Evolutionary conservation across 2,113 vertebrate genomes (phyloP).

Genomic region (Nannospalax galili): DNA sequence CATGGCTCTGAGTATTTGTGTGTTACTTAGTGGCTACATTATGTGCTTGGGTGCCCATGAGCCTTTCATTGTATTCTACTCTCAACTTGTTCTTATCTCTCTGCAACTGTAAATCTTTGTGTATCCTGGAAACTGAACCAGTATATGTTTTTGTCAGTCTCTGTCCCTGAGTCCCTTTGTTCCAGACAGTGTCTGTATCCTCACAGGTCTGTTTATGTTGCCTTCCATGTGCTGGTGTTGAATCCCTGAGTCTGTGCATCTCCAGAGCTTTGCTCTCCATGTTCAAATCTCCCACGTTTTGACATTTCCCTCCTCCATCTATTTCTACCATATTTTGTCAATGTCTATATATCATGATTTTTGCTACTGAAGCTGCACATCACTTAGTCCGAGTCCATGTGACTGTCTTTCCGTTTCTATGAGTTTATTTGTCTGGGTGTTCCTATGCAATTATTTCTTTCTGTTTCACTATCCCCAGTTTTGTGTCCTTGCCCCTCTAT

Average conservation of each 20-base stretch:
- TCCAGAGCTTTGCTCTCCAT: neutral
- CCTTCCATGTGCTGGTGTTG: neutral
- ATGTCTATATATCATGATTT: neutral
- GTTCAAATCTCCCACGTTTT: neutral
- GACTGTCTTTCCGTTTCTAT: neutral
- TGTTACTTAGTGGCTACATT: neutral
- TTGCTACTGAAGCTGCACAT: neutral
- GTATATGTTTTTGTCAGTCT: neutral
- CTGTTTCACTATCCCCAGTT: neutral
- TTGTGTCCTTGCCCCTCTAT: conserved; percentile 5
- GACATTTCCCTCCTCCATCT: neutral
- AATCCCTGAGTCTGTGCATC: neutral
- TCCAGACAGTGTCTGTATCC: neutral
- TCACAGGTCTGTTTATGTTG: neutral
- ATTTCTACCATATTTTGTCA: neutral
- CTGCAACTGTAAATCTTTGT: neutral
- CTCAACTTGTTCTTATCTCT: neutral
- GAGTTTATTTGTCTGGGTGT: neutral
- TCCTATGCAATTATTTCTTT: conserved; percentile 40
- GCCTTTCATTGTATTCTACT: neutral
- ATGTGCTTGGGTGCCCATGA: neutral
- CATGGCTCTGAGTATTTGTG: neutral
- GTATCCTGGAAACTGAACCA: neutral
- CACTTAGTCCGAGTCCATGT: neutral
- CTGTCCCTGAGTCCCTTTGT: conserved; percentile 2